Conservation (phyloP, 2,888 invertebrate species). For the Sussaba pulchella region DNA sequence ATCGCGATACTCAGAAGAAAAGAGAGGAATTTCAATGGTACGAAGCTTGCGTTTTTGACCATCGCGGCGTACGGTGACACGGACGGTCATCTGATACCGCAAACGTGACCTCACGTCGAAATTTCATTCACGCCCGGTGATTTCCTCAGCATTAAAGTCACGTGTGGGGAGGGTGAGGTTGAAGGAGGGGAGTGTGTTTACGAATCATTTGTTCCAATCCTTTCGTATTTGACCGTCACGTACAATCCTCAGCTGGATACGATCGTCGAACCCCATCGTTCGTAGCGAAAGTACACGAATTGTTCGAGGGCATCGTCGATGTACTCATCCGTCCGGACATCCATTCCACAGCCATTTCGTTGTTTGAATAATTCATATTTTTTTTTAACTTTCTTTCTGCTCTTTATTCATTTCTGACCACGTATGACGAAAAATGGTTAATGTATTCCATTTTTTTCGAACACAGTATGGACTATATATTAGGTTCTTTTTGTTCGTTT, state of each 20-base stretch:
- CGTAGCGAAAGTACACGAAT: constrained; percentile 20
- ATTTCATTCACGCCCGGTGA: constrained; percentile 61
- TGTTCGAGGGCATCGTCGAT: neutral
- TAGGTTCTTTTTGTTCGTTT: too few relatives aligned
- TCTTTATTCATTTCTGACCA: too few relatives aligned
- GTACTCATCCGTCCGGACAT: neutral
- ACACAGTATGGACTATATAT: too few relatives aligned
- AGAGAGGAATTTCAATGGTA: constrained; percentile 36
- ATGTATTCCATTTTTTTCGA: too few relatives aligned
- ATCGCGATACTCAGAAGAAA: too few relatives aligned
- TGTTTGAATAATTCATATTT: neutral
- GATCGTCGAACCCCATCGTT: constrained; percentile 7
- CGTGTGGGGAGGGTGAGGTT: too few relatives aligned
- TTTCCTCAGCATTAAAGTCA: constrained; percentile 35
- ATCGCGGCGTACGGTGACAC: constrained; percentile 56
- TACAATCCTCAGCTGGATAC: neutral
- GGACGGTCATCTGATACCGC: constrained; percentile 57
- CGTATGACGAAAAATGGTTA: too few relatives aligned
- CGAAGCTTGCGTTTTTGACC: neutral
- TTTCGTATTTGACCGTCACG: constrained; percentile 30
- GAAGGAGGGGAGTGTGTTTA: too few relatives aligned
- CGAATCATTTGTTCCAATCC: constrained; percentile 13
- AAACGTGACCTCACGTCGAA: constrained; percentile 63
- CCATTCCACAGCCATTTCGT: neutral
- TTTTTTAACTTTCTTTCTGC: neutral